Evolutionary conservation across 2,888 invertebrate genomes (phyloP).

Genomic region (Campopleginae sp.): DNA sequence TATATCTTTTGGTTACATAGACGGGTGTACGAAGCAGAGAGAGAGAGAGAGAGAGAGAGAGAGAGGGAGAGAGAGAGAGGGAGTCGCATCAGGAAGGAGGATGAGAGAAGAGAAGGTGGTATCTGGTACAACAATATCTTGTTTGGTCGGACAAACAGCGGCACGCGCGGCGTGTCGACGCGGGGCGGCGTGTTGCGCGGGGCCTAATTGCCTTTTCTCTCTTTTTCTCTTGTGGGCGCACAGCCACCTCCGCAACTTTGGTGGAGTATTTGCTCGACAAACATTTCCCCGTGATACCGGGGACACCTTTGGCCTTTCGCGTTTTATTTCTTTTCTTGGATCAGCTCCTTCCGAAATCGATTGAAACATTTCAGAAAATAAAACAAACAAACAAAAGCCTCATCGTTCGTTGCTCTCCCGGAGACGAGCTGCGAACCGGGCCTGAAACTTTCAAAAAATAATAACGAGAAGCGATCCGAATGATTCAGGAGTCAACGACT

Average conservation of each 20-base stretch:
- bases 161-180: conserved; percentile 77
- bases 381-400: not conserved
- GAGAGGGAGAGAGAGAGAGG: conserved; percentile 1
- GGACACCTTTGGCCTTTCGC: conserved; percentile 54
- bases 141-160: conserved; percentile 82
- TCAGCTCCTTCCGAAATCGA: not conserved
- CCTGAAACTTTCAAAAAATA: not conserved
- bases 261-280: conserved; percentile 73
- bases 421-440: not conserved
- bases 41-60: conserved; percentile 2
- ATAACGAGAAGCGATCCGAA: not conserved
- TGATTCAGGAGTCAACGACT: not conserved
- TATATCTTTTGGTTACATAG: conserved; percentile 30
- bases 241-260: conserved; percentile 30
- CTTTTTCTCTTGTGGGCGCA: conserved; percentile 13
- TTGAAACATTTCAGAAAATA: not conserved
- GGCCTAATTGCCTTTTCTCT: conserved; percentile 68
- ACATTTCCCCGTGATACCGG: conserved; percentile 64
- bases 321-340: not conserved
- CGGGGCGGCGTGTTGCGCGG: conserved; percentile 57
- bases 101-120: conserved; percentile 40
- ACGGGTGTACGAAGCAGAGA: conserved; percentile 14
- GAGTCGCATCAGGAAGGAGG: conserved; percentile 13
- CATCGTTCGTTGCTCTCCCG: not conserved
- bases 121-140: conserved; percentile 77